A percentile compares a stretch with the other conserved stretches of the same genome.
Evolutionary conservation across 2,888 invertebrate genomes (phyloP).

Genomic region (Cepaea hortensis): DNA sequence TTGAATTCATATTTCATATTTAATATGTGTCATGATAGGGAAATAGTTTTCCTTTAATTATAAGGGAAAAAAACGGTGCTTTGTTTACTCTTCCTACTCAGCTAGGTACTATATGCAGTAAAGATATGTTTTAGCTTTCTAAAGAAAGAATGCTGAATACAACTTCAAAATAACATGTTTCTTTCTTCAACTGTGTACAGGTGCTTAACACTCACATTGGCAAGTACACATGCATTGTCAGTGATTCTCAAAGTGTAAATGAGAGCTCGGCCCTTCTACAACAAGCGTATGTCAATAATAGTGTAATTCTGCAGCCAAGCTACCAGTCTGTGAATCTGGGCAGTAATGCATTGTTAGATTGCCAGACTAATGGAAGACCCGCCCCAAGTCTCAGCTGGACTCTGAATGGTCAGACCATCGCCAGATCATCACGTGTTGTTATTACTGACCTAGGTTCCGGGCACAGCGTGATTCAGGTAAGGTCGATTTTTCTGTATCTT

Average conservation of each 20-base stretch:
- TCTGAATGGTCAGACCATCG: background rate
- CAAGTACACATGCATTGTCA: slow-evolving; percentile 30
- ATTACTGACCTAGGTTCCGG: background rate
- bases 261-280: slow-evolving; percentile 10
- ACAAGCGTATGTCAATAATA: slow-evolving; percentile 3
- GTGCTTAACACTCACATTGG: slow-evolving; percentile 17
- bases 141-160: background rate
- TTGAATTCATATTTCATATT: too few relatives aligned
- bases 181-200: background rate
- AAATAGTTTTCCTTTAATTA: background rate
- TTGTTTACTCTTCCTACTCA: background rate
- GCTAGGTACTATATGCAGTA: background rate
- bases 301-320: background rate
- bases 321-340: background rate
- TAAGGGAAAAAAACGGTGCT: background rate
- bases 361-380: slow-evolving; percentile 26
- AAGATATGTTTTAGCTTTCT: background rate
- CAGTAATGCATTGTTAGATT: background rate
- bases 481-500: background rate
- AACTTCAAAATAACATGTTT: background rate
- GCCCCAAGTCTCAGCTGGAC: slow-evolving; percentile 14
- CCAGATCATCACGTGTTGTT: background rate
- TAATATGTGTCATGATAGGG: background rate
- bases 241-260: background rate
- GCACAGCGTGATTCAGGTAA: slow-evolving; percentile 16